Evolutionary conservation across 1,140 invertebrate species (phyloP), one percentile per base, ranked within the genome.

Genomic region (Lepidurus apus): DNA sequence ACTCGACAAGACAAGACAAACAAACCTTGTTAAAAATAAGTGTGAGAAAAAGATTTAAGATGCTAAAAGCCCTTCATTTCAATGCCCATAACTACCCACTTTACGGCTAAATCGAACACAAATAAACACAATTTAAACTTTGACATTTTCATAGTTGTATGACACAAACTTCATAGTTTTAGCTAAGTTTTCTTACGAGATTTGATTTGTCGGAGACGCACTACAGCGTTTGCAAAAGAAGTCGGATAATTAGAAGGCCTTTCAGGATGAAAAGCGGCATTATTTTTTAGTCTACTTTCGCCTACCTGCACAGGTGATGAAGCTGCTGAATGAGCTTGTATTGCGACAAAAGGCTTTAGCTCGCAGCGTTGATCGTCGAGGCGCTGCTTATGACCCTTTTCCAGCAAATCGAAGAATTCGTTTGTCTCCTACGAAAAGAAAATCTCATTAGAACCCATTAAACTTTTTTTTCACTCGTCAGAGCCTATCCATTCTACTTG

Each of bases 331-430:
- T 65, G 53, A 13, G 13, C 21, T 65, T 65, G 53, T 13, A 21
- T 65, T n/a, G 53, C 53, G 21, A 65, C 21, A 65, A 65, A 65
- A 17, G 53, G 53, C 53, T 65, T 65, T n/a, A 65, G 53, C 13
- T 65, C 53, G 53, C 53, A 65, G 53, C 53, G 53, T 65, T 65
- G 53, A 21, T 65, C 53, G 21, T 65, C 53, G 17, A 65, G 21
- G 9, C 53, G 53, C 21, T 65, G 53, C n/a, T 65, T 65, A 65
- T 65, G 53, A 65, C 53, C 21, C 13, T 65, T 65, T 65, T 65
- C 53, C 53, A 65, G 21, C 53, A 65, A n/a, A 65, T 65, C 53
- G 13, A 65, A 65, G 21, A 65, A 65, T 21, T 65, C 53, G 13
- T 65, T 65, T 21, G 53, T 65, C 53, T 65, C 53, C 53, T 65